These are phyloP conservation scores for Conus ventricosus DNA, from an alignment of 1,140 invertebrate species.

Conservation along the genomic window DNA sequence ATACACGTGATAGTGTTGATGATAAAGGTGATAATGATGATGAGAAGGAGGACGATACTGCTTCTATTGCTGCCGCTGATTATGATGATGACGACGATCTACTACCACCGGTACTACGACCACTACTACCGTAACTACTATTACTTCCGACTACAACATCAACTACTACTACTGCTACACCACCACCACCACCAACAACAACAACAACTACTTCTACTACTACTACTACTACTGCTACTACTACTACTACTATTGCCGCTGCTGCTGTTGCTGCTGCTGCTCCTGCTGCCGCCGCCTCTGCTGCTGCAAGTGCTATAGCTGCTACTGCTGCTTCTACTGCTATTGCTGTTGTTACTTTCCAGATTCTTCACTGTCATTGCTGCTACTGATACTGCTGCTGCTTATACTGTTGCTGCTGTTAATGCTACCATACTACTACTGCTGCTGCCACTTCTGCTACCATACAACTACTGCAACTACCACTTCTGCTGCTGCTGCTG, in stretches of 20 bases:
- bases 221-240: constrained; percentile 34
- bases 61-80: too few relatives aligned
- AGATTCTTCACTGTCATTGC: neutral
- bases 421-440: constrained; percentile 14
- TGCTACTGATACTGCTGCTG: constrained; percentile 9
- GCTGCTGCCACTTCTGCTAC: constrained; percentile 35
- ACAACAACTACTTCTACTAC: constrained; percentile 31
- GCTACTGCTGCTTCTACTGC: constrained; percentile 33
- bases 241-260: constrained; percentile 39
- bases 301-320: constrained; percentile 22
- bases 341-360: constrained; percentile 30
- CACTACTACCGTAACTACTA: too few relatives aligned
- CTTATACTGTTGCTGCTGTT: neutral
- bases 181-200: constrained; percentile 35
- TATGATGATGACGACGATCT: too few relatives aligned
- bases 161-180: constrained; percentile 39
- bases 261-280: constrained; percentile 35
- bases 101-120: too few relatives aligned
- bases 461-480: constrained; percentile 24
- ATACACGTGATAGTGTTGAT: too few relatives aligned
- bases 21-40: too few relatives aligned
- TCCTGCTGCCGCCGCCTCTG: constrained; percentile 35
- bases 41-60: too few relatives aligned
- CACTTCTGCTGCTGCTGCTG: constrained; percentile 39
- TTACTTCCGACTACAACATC: constrained; percentile 25